A percentile compares a stretch with the other conserved stretches of the same genome.
Conservation (phyloP, 2,797 vertebrate species). For the Phalloptychus januarius region DNA sequence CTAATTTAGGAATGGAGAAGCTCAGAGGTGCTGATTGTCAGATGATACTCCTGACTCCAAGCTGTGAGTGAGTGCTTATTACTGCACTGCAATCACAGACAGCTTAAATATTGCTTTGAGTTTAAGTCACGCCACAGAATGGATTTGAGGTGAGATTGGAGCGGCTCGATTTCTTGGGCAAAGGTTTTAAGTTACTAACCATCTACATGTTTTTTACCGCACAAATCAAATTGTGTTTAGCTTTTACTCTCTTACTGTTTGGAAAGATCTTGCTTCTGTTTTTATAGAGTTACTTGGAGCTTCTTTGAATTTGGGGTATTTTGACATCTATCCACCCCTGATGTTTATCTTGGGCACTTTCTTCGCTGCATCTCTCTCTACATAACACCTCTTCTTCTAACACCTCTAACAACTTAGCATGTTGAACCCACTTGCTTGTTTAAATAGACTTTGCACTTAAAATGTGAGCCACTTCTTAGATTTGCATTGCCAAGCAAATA, state of each 20-base stretch:
- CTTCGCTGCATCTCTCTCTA: not conserved
- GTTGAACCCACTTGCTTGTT: not conserved
- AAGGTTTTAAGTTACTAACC: not conserved
- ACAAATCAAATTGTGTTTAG: not conserved
- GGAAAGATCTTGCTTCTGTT: not conserved
- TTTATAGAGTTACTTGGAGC: not conserved
- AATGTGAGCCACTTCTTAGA: not conserved
- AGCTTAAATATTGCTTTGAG: conserved; percentile 57
- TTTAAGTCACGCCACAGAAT: conserved; percentile 52
- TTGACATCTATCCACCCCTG: not conserved
- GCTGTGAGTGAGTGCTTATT: conserved; percentile 24
- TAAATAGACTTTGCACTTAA: conserved; percentile 3
- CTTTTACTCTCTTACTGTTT: not conserved
- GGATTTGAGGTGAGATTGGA: conserved; percentile 20
- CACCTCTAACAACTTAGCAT: not conserved
- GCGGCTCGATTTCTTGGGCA: not conserved
- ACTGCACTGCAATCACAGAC: conserved; percentile 39
- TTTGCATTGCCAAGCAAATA: not conserved
- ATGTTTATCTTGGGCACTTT: conserved; percentile 1
- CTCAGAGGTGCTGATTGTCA: conserved; percentile 26
- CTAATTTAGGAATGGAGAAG: conserved; percentile 37
- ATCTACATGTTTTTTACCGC: not conserved
- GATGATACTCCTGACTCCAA: conserved; percentile 15
- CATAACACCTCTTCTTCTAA: not conserved
- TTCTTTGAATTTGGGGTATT: not conserved